Conservation (phyloP, 2,113 vertebrate genomes). For the Cheirogaleus medius region DNA sequence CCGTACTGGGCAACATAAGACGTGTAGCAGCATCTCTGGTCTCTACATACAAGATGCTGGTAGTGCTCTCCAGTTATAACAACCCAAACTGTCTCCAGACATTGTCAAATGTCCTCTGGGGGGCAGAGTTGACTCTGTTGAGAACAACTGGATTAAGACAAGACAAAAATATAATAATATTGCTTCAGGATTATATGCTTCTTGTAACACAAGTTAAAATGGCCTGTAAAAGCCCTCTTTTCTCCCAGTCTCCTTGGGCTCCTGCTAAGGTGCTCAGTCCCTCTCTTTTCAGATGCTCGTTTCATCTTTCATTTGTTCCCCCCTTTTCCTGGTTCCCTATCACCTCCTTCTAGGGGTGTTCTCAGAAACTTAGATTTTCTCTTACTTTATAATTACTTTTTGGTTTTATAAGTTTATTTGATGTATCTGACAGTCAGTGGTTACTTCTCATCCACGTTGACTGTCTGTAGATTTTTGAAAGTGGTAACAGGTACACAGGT, state of each 20-base stretch:
- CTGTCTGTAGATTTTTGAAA: too few relatives aligned
- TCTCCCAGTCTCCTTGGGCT: not conserved
- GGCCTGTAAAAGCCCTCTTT: not conserved
- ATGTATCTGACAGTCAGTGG: too few relatives aligned
- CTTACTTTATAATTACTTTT: not conserved
- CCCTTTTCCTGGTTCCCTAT: not conserved
- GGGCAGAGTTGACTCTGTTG: not conserved
- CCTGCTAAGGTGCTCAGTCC: not conserved
- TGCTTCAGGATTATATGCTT: not conserved
- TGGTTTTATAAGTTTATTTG: too few relatives aligned
- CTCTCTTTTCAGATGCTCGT: not conserved
- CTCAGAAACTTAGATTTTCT: not conserved
- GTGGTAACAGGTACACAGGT: too few relatives aligned
- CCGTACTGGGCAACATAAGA: not conserved
- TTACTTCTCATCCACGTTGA: too few relatives aligned
- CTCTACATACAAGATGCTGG: not conserved
- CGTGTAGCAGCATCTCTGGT: not conserved
- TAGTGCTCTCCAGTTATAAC: not conserved
- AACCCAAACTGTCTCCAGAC: not conserved
- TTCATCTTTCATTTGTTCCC: not conserved
- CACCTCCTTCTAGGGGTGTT: not conserved
- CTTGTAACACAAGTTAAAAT: not conserved
- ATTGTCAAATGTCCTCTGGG: not conserved
- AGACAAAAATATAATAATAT: not conserved
- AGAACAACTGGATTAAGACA: not conserved